Conservation (phyloP, 1,140 invertebrate genomes). For the Anastatus disparis region DNA sequence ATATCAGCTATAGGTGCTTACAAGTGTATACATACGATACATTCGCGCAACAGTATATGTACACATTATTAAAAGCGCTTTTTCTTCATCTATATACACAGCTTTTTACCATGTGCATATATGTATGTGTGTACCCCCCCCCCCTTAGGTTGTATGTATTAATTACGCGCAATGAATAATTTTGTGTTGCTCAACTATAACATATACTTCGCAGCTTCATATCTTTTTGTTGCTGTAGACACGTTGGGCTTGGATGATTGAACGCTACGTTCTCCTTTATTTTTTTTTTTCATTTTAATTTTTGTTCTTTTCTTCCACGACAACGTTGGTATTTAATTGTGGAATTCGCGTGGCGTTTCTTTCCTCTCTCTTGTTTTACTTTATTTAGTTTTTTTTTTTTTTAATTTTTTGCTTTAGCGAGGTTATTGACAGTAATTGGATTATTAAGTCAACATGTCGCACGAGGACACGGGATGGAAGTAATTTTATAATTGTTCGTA, state of each 20-base stretch:
- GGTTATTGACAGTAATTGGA: constrained; percentile 39
- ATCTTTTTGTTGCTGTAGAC: constrained; percentile 13
- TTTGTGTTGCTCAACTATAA: not conserved
- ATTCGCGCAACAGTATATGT: too few species aligned
- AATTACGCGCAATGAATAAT: constrained; percentile 38
- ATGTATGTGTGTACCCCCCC: not conserved
- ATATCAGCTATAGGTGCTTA: too few species aligned
- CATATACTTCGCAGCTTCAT: not conserved
- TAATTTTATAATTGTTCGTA: constrained; percentile 34
- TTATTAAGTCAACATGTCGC: constrained; percentile 24
- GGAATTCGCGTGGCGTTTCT: constrained; percentile 2
- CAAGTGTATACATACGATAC: too few species aligned
- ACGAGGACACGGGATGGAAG: not conserved
- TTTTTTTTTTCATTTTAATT: not conserved
- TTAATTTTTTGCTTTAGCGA: not conserved
- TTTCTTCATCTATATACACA: too few species aligned
- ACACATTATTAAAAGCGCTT: too few species aligned
- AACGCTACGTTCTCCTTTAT: not conserved
- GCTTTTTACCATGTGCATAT: not conserved
- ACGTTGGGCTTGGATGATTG: constrained; percentile 28
- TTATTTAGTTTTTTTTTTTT: too few species aligned
- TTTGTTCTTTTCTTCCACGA: not conserved
- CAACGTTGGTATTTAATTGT: constrained; percentile 25
- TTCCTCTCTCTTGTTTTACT: too few species aligned
- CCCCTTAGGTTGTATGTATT: constrained; percentile 9